Evolutionary conservation across 2,113 vertebrate species (phyloP).

Genomic region (Stictonetta naevosa): DNA sequence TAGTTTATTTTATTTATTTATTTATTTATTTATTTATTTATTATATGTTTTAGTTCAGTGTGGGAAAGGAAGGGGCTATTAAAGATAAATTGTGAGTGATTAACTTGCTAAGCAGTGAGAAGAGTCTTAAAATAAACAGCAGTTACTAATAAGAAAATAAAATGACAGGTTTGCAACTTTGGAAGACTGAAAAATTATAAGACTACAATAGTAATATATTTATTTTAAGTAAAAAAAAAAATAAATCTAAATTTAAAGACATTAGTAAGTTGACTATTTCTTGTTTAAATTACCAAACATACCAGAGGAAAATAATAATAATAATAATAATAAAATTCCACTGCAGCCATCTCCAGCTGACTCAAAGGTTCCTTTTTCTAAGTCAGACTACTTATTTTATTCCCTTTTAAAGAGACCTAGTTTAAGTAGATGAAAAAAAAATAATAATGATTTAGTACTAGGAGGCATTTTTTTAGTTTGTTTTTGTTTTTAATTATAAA

Average conservation of each 20-base stretch:
- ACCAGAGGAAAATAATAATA: neutral
- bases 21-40: too few species aligned
- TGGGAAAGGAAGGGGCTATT: neutral
- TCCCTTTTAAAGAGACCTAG: neutral
- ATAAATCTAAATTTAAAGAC: neutral
- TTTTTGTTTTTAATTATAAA: too few species aligned
- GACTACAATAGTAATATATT: neutral
- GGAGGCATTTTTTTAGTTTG: neutral
- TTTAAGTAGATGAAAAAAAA: neutral
- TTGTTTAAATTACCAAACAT: neutral
- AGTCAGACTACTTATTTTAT: neutral
- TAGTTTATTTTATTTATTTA: neutral
- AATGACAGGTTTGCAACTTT: neutral
- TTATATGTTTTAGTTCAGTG: neutral
- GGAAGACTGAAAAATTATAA: neutral
- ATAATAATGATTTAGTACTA: neutral
- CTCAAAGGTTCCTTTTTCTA: neutral
- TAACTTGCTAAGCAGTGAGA: neutral
- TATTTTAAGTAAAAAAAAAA: too few species aligned
- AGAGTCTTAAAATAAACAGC: neutral
- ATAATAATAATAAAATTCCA: too few species aligned
- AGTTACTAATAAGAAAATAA: neutral
- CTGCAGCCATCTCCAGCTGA: neutral
- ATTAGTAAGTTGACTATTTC: neutral
- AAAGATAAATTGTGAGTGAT: neutral